Evolutionary conservation across 2,797 vertebrate genomes (phyloP), one percentile per base, ranked within the genome.

Genomic region (Lithobates pipiens): DNA sequence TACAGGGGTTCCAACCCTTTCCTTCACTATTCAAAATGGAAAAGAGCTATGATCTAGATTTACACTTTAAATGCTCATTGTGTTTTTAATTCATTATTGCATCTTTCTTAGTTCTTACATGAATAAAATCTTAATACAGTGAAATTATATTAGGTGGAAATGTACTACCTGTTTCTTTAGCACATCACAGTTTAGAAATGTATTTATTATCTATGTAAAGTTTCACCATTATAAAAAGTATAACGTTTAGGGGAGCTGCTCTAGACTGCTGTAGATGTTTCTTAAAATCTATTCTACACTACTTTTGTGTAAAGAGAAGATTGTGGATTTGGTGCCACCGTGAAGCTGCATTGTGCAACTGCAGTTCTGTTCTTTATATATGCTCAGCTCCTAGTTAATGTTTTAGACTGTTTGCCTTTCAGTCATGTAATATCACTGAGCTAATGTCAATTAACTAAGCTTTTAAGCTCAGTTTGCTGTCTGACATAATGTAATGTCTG

Each of bases 301-400:
- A 21, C 74, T 72, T 25, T 42, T 57, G 69, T 54, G 70, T 27
- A 54, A 69, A 76, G 16, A 73, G 27, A 86, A 83, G 39, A 78
- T 77, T 86, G 68, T 73, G 85, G 50, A 44, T 86, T 72, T 86
- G 76, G 85, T 82, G 82, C 85, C 85, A 86, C 85, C 80, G 39
- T 86, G 85, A 83, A 86, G 63, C 80, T 63, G 73, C 42, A 75
- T 0, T 57, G 80, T 86, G 85, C 75, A 83, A 86, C 70, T 86
- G 61, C 85, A 86, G 54, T 77, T 69, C 32, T 71, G 23, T 46
- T 61, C 29, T 27, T 54, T 75, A 15, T 18, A 5, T 73, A 63
- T 5, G 13, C 9, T 39, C 18, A 57, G 65, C 23, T 83, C 13
- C 70, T 23, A 25, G 32, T 27, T 11, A 34, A 50, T 34, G 46